Evolutionary conservation across 2,113 vertebrate species (phyloP).

Genomic region (Podilymbus podiceps): DNA sequence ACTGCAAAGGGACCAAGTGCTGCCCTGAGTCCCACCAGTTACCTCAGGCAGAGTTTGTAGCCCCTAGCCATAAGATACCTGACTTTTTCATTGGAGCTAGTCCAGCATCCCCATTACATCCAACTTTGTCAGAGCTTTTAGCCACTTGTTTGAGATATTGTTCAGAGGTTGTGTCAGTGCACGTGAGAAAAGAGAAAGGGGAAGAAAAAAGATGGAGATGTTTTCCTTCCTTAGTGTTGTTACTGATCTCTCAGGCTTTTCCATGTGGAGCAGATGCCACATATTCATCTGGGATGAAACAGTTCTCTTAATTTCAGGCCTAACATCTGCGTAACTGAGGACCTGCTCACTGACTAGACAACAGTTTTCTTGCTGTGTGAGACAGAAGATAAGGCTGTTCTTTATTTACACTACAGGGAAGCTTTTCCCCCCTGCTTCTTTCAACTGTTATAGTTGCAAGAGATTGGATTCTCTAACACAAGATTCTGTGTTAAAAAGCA

Average conservation of each 20-base stretch:
- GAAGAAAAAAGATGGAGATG: not conserved
- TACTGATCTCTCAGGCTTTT: not conserved
- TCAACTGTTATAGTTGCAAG: not conserved
- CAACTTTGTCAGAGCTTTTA: not conserved
- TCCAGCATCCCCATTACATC: not conserved
- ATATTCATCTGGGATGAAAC: not conserved
- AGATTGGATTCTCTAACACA: no score
- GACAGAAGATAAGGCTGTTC: not conserved
- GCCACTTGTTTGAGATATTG: not conserved
- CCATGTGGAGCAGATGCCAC: not conserved
- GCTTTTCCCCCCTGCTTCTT: not conserved
- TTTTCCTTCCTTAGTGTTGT: not conserved
- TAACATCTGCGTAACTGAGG: not conserved
- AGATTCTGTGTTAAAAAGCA: not conserved
- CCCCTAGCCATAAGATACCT: not conserved
- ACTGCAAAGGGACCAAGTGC: not conserved
- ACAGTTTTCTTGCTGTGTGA: not conserved
- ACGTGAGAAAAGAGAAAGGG: not conserved
- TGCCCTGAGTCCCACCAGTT: not conserved
- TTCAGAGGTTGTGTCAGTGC: not conserved
- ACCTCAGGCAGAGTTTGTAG: not conserved
- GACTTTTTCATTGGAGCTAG: not conserved
- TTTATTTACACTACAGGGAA: not conserved
- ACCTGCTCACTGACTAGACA: not conserved
- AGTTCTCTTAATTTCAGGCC: slow-evolving; percentile 2